Evolutionary conservation across 2,888 invertebrate species (phyloP).

Genomic region (Eristalinus aeneus): DNA sequence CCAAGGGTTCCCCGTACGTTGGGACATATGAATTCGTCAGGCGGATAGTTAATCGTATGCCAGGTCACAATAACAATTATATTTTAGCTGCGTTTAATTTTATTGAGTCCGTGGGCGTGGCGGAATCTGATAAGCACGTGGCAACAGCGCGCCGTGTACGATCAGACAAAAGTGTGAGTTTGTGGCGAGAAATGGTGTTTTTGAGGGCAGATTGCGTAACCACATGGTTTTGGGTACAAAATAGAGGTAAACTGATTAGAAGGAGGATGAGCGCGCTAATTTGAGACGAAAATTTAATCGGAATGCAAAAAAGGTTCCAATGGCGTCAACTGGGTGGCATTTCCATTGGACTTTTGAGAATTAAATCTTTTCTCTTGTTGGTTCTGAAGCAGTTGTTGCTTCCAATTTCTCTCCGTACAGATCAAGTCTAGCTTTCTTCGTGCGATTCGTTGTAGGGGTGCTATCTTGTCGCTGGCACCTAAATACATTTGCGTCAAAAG

Average conservation of each 20-base stretch:
- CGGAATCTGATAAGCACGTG: neutral
- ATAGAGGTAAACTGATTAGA: neutral
- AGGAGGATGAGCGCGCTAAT: no score
- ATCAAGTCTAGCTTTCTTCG: no score
- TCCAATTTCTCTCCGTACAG: no score
- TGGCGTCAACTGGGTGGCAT: no score
- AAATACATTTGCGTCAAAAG: no score
- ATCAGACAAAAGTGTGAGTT: neutral
- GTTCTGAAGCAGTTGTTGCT: no score
- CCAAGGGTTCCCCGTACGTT: neutral
- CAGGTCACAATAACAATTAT: slow-evolving; percentile 49
- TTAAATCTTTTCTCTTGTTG: no score
- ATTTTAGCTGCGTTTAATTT: slow-evolving; percentile 51
- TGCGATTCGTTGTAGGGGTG: no score
- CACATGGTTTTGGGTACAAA: neutral
- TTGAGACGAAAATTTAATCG: neutral
- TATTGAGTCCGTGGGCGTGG: slow-evolving; percentile 23
- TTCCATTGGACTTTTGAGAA: no score
- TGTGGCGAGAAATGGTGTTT: neutral
- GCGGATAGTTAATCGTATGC: slow-evolving; percentile 33
- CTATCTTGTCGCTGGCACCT: no score
- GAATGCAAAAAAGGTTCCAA: no score
- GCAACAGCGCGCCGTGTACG: neutral
- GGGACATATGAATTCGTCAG: neutral
- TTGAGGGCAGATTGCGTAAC: neutral